Percentiles rank a stretch among this genome's conserved stretches.
Conservation (phyloP, 2,888 invertebrate genomes). For the Sphaerophoria taeniata region DNA sequence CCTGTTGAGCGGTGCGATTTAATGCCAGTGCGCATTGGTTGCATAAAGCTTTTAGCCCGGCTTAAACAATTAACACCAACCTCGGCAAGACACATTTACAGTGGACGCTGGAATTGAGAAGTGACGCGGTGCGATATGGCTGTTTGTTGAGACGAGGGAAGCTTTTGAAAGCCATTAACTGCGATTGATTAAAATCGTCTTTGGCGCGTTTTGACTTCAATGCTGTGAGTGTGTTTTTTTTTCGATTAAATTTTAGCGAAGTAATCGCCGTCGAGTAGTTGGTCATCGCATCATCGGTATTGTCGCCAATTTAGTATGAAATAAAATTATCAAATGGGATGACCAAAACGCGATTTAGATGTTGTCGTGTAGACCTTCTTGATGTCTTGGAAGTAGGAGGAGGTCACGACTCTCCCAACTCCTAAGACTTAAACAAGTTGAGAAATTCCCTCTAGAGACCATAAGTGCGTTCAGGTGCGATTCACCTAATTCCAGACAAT, state of each 20-base stretch:
- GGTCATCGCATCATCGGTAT: slow-evolving; percentile 4
- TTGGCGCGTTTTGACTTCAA: slow-evolving; percentile 37
- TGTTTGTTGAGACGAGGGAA: slow-evolving; percentile 39
- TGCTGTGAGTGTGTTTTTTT: neutral
- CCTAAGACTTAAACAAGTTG: too few relatives aligned
- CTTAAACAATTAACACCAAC: slow-evolving; percentile 65
- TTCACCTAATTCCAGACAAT: slow-evolving; percentile 71
- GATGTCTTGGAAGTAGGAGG: too few relatives aligned
- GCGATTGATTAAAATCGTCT: slow-evolving; percentile 69
- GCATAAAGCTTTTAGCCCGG: slow-evolving; percentile 63
- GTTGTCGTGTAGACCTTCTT: neutral
- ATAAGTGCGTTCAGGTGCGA: slow-evolving; percentile 42
- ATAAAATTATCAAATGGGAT: neutral
- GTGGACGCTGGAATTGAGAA: neutral
- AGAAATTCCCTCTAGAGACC: too few relatives aligned
- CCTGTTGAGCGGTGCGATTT: slow-evolving; percentile 1
- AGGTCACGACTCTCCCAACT: too few relatives aligned
- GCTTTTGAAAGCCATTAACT: slow-evolving; percentile 71
- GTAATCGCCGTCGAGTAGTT: neutral
- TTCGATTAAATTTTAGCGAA: slow-evolving; percentile 30
- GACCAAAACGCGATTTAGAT: neutral
- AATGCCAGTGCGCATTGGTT: slow-evolving; percentile 36
- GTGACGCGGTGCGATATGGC: too few relatives aligned
- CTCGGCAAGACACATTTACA: neutral
- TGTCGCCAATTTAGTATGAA: neutral